A percentile compares a stretch with the other conserved stretches of the same genome.
These are phyloP conservation scores for Coryphaenoides rupestris DNA, from an alignment of 2,113 vertebrate genomes.

Conservation along the genomic window DNA sequence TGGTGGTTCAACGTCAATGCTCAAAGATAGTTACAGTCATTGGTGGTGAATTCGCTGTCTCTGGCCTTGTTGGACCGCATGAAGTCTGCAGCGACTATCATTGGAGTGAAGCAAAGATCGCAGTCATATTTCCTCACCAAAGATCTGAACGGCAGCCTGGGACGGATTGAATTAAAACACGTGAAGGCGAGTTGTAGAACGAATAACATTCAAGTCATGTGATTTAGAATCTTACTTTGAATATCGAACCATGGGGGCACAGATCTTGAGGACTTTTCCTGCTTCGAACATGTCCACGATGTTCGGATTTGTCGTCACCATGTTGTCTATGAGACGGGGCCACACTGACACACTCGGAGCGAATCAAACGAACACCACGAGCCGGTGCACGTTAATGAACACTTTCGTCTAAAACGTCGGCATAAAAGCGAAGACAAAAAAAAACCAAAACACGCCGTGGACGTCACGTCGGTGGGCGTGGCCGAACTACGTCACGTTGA, in stretches of 20 bases:
- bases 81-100: conserved; percentile 95
- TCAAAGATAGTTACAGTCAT: conserved; percentile 66
- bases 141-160: conserved; percentile 89
- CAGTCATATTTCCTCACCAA: conserved; percentile 91
- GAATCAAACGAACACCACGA: too few relatives aligned
- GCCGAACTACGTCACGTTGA: too few relatives aligned
- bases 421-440: too few relatives aligned
- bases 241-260: conserved; percentile 96
- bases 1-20: too few relatives aligned
- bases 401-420: too few relatives aligned
- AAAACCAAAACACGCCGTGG: too few relatives aligned
- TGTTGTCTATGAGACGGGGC: too few relatives aligned
- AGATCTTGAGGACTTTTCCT: conserved; percentile 83
- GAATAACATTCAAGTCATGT: not conserved
- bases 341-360: too few relatives aligned
- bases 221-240: conserved; percentile 86
- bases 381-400: too few relatives aligned
- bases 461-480: too few relatives aligned
- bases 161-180: not conserved
- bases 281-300: conserved; percentile 85
- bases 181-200: too few relatives aligned
- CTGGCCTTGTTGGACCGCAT: conserved; percentile 90
- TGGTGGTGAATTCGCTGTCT: conserved; percentile 97
- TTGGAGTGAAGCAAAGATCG: conserved; percentile 94
- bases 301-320: too few relatives aligned